These are phyloP conservation scores for Coracopsis vasa DNA, from an alignment of 2,113 vertebrate genomes.

Conservation along the genomic window DNA sequence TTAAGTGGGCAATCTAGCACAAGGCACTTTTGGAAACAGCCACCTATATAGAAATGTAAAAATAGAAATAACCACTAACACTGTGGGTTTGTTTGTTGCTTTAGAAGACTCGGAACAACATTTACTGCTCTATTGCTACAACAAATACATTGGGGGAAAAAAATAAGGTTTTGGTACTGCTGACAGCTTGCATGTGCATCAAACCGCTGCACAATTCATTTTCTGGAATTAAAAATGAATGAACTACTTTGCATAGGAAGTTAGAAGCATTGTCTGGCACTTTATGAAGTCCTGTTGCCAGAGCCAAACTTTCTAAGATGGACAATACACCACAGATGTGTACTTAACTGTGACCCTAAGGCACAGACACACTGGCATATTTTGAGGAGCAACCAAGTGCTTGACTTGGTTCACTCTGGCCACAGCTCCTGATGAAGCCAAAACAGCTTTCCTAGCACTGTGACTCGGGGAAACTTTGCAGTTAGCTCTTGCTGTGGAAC, in stretches of 20 bases:
- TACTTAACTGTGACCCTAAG: background rate
- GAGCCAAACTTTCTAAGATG: background rate
- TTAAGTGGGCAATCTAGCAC: background rate
- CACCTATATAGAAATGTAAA: background rate
- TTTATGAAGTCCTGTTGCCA: background rate
- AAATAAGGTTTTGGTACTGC: background rate
- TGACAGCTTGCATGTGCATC: background rate
- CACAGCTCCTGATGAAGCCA: background rate
- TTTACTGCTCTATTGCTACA: background rate
- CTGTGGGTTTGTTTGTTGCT: background rate
- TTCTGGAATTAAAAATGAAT: background rate
- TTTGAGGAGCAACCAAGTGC: background rate
- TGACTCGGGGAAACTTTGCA: background rate
- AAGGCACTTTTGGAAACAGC: background rate
- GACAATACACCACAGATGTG: background rate
- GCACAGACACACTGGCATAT: background rate
- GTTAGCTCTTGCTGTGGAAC: background rate
- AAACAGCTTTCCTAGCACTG: background rate
- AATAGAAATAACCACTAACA: background rate
- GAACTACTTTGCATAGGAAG: background rate
- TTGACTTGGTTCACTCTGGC: background rate
- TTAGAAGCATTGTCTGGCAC: background rate
- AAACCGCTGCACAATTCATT: background rate
- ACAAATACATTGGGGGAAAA: background rate
- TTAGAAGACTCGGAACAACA: background rate